These are phyloP conservation scores for Myrmophylax atrothorax DNA, from an alignment of 2,113 vertebrate species.

Conservation along the genomic window DNA sequence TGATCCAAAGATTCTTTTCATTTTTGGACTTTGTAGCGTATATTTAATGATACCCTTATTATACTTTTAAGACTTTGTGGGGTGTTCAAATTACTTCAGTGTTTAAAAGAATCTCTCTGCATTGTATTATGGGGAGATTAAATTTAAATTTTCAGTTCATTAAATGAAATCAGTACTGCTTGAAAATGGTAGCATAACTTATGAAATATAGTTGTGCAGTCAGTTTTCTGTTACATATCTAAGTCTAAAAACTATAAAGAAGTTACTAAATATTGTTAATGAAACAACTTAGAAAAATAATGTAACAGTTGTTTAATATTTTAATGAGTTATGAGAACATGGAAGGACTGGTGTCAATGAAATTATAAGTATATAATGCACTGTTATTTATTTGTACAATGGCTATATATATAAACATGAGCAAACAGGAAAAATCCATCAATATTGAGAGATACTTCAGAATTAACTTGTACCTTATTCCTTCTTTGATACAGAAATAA, in stretches of 20 bases:
- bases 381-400: background rate
- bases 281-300: background rate
- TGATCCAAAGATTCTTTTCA: background rate
- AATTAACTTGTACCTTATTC: background rate
- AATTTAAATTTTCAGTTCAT: background rate
- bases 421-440: background rate
- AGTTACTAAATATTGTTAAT: background rate
- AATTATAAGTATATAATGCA: background rate
- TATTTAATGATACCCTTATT: background rate
- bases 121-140: background rate
- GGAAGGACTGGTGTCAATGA: background rate
- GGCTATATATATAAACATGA: background rate
- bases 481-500: background rate
- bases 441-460: background rate
- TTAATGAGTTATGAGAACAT: background rate
- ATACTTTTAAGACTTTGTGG: background rate
- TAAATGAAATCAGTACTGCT: background rate
- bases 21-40: background rate
- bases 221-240: background rate
- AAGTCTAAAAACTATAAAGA: background rate
- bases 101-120: background rate
- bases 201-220: background rate
- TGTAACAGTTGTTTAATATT: background rate
- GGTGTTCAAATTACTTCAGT: background rate
- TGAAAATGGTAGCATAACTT: background rate